Evolutionary conservation across 2,113 vertebrate species (phyloP).

Genomic region (Eonycteris spelaea): DNA sequence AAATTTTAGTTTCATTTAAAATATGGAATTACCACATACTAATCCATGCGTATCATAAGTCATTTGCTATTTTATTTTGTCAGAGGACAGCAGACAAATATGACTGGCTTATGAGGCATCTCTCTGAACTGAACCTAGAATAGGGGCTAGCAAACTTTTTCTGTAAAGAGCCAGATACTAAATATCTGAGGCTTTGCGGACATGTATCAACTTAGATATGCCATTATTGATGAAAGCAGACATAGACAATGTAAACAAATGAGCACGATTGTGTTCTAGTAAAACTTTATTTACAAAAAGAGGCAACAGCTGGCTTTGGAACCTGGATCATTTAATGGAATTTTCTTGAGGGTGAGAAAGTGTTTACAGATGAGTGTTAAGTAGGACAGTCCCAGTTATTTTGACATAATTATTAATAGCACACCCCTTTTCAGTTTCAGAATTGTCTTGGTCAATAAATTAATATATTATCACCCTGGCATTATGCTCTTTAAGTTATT

Average conservation of each 20-base stretch:
- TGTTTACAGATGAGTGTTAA: background rate
- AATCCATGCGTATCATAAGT: background rate
- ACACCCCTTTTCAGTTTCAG: background rate
- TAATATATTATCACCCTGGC: background rate
- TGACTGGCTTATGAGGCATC: background rate
- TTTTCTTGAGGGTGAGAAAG: slow-evolving; percentile 18
- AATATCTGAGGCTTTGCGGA: background rate
- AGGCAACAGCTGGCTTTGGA: background rate
- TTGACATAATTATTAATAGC: background rate
- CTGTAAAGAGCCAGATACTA: background rate
- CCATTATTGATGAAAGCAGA: background rate
- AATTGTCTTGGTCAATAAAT: background rate
- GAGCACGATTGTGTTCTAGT: background rate
- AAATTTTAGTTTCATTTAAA: slow-evolving; percentile 45
- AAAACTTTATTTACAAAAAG: slow-evolving; percentile 3
- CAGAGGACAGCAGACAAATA: background rate
- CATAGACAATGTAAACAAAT: background rate
- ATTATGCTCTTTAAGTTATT: background rate
- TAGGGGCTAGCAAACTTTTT: background rate
- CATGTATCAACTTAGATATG: background rate
- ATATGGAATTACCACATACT: background rate
- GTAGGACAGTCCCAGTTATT: background rate
- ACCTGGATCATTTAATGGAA: background rate
- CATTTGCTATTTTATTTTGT: background rate
- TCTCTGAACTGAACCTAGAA: background rate